phyloP scores from a whole-genome alignment of 2,113 vertebrate species.

The Mirza zaza region DNA sequence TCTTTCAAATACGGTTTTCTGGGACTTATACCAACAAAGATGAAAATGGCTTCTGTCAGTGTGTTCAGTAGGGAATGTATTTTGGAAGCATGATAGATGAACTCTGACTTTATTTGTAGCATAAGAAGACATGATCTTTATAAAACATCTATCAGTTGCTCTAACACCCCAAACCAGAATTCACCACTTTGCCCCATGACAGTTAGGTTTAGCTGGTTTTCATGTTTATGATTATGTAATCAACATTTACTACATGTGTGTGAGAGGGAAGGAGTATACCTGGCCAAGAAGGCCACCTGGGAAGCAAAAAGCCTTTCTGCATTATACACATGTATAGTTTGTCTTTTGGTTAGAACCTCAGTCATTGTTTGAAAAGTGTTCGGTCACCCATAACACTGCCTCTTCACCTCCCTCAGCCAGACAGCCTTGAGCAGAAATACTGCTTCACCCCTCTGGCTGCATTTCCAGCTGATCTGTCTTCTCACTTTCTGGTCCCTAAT shows the following conservation, averaged over 20 bases:
- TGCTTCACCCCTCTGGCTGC: not conserved
- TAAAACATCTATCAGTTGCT: conserved; percentile 17
- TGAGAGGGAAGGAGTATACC: too few species aligned
- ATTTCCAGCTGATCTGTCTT: not conserved
- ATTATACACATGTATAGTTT: not conserved
- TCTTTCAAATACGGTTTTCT: conserved; percentile 17
- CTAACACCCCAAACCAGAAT: not conserved
- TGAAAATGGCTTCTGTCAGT: conserved; percentile 23
- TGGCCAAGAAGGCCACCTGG: not conserved
- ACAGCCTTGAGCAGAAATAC: not conserved
- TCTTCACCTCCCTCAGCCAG: not conserved
- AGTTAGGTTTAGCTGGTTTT: not conserved
- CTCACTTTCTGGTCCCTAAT: not conserved
- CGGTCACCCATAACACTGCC: not conserved
- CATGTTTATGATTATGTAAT: not conserved
- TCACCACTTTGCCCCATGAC: not conserved
- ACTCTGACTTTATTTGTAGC: conserved; percentile 42
- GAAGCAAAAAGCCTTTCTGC: not conserved
- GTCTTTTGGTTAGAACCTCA: not conserved
- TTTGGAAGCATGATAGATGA: conserved; percentile 24
- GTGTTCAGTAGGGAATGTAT: not conserved
- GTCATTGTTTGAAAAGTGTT: not conserved
- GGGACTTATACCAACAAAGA: conserved; percentile 7
- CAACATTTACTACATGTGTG: not conserved
- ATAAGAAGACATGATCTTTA: not conserved